Conservation (phyloP, 2,888 invertebrate genomes). For the Campoletis raptor region DNA sequence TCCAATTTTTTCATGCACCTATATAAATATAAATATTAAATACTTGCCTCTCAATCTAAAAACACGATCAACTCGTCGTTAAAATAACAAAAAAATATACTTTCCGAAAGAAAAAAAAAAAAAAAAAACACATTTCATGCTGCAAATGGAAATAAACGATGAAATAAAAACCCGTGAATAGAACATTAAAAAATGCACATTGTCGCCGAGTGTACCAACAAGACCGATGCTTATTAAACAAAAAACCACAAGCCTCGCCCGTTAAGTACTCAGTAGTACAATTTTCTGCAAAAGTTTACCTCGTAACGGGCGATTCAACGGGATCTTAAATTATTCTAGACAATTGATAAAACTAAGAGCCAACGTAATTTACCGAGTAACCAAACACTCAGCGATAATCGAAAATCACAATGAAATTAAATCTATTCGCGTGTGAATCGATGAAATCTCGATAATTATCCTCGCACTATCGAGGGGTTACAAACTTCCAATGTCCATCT, state of each 20-base stretch:
- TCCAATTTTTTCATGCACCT: constrained; percentile 48
- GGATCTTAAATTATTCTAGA: constrained; percentile 15
- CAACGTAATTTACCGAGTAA: not conserved
- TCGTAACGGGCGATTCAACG: constrained; percentile 6
- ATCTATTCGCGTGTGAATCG: constrained; percentile 27
- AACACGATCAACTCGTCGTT: not conserved
- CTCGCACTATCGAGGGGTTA: constrained; percentile 4
- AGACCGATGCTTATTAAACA: not conserved
- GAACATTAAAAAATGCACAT: not conserved
- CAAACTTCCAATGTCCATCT: constrained; percentile 18
- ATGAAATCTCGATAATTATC: constrained; percentile 32
- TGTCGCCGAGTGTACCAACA: not conserved
- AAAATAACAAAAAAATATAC: constrained; percentile 3
- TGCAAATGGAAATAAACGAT: not conserved
- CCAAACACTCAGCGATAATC: constrained; percentile 9
- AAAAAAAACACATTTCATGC: not conserved
- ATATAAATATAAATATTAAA: constrained; percentile 12
- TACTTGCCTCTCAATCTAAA: not conserved
- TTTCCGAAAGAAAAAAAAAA: not conserved
- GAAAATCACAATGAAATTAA: constrained; percentile 52
- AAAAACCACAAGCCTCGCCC: not conserved
- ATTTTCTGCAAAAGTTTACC: not conserved
- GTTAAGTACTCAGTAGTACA: not conserved
- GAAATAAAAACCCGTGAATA: not conserved
- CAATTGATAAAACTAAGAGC: not conserved